Evolutionary conservation across 1,140 invertebrate species (phyloP).

Genomic region (Caerostris extrusa): DNA sequence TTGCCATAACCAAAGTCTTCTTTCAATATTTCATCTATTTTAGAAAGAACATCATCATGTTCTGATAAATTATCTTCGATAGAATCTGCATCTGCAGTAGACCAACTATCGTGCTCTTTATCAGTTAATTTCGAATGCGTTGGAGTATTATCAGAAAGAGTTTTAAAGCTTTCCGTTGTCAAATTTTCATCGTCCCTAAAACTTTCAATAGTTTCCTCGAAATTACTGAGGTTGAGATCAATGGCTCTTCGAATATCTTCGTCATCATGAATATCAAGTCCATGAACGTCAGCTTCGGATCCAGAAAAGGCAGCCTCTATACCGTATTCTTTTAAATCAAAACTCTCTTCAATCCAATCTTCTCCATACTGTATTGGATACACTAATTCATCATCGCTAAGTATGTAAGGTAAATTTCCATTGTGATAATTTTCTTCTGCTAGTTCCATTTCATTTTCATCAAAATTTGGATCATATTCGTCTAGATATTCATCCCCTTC

Average conservation of each 20-base stretch:
- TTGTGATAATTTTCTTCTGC: conserved; percentile 19
- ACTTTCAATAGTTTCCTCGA: conserved; percentile 36
- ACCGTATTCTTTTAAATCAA: conserved; percentile 74
- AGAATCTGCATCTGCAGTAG: conserved; percentile 70
- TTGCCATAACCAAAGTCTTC: conserved; percentile 68
- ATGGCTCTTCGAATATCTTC: conserved; percentile 67
- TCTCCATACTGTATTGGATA: conserved; percentile 63
- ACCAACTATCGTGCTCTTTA: conserved; percentile 69
- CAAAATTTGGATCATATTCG: conserved; percentile 19
- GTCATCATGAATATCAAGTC: conserved; percentile 27
- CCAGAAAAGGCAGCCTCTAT: conserved; percentile 48
- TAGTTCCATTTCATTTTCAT: conserved; percentile 45
- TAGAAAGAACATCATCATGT: conserved; percentile 67
- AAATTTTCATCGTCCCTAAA: conserved; percentile 11
- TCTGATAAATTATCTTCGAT: conserved; percentile 65
- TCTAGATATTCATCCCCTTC: conserved; percentile 36
- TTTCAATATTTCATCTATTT: conserved; percentile 70
- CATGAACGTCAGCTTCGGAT: conserved; percentile 54
- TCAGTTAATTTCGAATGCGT: conserved; percentile 37
- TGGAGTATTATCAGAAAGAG: conserved; percentile 41
- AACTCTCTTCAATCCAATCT: conserved; percentile 73
- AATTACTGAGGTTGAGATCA: conserved; percentile 68
- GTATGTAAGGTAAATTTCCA: conserved; percentile 29
- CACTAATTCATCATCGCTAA: conserved; percentile 71
- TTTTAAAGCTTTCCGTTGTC: conserved; percentile 67